These are phyloP conservation scores for Megalopta genalis DNA, from an alignment of 1,140 invertebrate genomes.

Conservation along the genomic window DNA sequence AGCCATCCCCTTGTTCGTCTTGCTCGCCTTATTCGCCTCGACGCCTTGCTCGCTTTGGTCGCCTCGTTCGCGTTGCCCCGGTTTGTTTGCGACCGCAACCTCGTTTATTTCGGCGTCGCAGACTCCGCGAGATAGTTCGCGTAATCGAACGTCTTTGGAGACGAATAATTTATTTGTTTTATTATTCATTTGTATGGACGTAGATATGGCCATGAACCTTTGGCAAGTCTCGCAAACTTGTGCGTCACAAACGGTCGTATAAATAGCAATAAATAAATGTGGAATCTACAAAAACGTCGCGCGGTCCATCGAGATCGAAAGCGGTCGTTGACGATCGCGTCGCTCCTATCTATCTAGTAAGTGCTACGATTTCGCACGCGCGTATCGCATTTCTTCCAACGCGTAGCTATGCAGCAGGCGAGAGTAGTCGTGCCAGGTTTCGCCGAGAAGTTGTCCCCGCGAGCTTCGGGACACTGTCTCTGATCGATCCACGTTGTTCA, in stretches of 20 bases:
- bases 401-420: slow-evolving; percentile 67
- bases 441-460: slow-evolving; percentile 45
- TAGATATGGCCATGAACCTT: not conserved
- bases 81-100: not conserved
- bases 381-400: slow-evolving; percentile 59
- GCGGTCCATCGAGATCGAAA: not conserved
- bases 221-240: not conserved
- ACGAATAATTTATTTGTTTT: too few species aligned
- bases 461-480: slow-evolving; percentile 53
- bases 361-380: not conserved
- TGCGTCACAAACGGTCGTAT: not conserved
- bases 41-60: too few species aligned
- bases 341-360: too few species aligned
- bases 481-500: slow-evolving; percentile 34
- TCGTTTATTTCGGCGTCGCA: too few species aligned
- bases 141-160: too few species aligned
- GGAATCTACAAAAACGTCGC: not conserved
- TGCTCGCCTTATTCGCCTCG: not conserved
- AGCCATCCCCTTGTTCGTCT: not conserved
- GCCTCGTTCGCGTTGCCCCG: too few species aligned
- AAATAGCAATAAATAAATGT: not conserved
- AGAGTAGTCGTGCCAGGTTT: slow-evolving; percentile 65
- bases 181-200: too few species aligned
- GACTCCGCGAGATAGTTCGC: too few species aligned
- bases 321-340: too few species aligned